Conservation (phyloP, 2,888 invertebrate species). For the Thyatira batis region DNA sequence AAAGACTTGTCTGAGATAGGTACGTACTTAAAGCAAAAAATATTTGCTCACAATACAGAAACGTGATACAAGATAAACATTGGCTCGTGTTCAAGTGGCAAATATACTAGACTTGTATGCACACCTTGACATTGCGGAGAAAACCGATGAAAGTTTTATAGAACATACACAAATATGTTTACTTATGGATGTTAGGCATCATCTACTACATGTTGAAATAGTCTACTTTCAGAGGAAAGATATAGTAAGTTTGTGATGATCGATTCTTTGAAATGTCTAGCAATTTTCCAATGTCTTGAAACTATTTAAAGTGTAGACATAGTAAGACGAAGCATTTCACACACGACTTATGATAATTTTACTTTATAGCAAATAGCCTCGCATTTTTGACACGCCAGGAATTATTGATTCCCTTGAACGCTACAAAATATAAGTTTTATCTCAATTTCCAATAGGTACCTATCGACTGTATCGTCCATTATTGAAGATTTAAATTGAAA, state of each 20-base stretch:
- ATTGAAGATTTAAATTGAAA: too few species aligned
- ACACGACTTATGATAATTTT: too few species aligned
- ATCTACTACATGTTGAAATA: not conserved
- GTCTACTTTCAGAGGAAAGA: not conserved
- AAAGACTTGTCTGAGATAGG: not conserved
- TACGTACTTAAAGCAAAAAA: slow-evolving; percentile 1
- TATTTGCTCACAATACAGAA: slow-evolving; percentile 18
- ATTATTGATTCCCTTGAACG: too few species aligned
- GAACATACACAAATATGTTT: not conserved
- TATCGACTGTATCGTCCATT: too few species aligned
- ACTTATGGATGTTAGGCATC: not conserved
- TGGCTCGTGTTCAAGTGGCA: slow-evolving; percentile 23
- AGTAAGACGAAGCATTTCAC: too few species aligned
- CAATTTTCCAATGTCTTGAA: too few species aligned
- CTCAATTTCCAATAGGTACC: too few species aligned
- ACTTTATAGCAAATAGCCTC: too few species aligned
- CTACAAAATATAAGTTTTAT: too few species aligned
- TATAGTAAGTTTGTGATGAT: not conserved
- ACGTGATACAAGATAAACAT: slow-evolving; percentile 34
- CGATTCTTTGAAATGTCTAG: not conserved
- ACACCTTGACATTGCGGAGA: slow-evolving; percentile 3
- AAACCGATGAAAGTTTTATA: slow-evolving; percentile 1
- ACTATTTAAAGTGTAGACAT: too few species aligned
- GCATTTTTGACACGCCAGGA: too few species aligned
- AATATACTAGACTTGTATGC: slow-evolving; percentile 15